Conservation (phyloP, 1,140 invertebrate genomes). For the Formica selysi region DNA sequence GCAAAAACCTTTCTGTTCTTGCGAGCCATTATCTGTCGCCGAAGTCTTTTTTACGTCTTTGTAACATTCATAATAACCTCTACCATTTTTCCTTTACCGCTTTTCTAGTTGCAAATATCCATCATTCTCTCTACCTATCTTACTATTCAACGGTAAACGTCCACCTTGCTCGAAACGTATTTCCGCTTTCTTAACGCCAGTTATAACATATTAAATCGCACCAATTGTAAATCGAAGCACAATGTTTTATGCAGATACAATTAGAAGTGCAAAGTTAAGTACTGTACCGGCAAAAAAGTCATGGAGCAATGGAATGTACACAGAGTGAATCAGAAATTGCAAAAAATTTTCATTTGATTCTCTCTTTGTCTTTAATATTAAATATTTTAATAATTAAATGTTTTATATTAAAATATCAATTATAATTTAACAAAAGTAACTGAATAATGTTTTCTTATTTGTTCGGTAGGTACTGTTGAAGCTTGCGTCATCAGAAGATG, state of each 20-base stretch:
- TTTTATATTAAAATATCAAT: neutral
- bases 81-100: neutral
- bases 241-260: constrained; percentile 36
- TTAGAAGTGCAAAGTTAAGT: constrained; percentile 21
- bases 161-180: constrained; percentile 28
- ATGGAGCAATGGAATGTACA: neutral
- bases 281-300: neutral
- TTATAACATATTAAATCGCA: neutral
- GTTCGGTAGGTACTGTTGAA: neutral
- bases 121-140: constrained; percentile 19
- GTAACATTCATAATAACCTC: constrained; percentile 41
- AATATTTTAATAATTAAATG: neutral
- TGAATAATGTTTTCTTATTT: neutral
- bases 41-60: constrained; percentile 2
- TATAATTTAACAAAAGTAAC: neutral
- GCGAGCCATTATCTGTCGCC: constrained; percentile 12
- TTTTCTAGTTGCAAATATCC: constrained; percentile 20
- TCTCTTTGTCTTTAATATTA: neutral
- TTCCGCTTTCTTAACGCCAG: constrained; percentile 38
- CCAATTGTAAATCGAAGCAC: neutral
- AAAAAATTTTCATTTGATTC: neutral
- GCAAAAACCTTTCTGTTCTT: constrained; percentile 9
- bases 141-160: constrained; percentile 32
- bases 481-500: neutral
- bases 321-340: neutral